Base-by-base conservation (phyloP, 2,797 vertebrate species). In the Myripristis jacobus region DNA sequence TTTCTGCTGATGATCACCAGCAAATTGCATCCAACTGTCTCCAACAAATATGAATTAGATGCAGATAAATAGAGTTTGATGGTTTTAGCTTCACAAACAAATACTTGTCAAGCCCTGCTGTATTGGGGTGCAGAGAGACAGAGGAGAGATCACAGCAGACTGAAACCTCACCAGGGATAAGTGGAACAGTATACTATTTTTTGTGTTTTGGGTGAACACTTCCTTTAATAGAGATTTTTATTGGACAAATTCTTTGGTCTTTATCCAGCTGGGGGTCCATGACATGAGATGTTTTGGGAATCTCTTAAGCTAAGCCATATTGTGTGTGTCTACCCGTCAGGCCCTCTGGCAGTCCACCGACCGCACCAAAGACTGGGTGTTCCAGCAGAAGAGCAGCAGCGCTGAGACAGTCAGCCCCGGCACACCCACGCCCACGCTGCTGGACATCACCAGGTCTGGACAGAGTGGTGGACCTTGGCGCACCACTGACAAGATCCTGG, bases 321-420 rank as follows among this genome's bases (percentile, higher is more conserved):
- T 80, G 5, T 76, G 57, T 9, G 46, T 41, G 3, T 79, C 15
- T 29, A 4, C 63, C 6, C 78, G 74, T 66, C 73, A 82, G 72
- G 55, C 62, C 0, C 22, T 2, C 13, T 63, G 69, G 78, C 73
- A 86, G 62, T 73, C 88, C 77, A 88, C 78, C 6, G 94, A 95
- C 47, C 92, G 92, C 80, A 96, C 95, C 71, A 94, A 93, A 82
- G 96, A 95, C 74, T 95, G 95, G 95, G 90, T 95, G 83, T 90
- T 95, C 65, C 94, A 95, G 79, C 96, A 97, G 84, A 95, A 96
- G 92, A 86, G 90, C 15, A 90, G 88, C 73, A 91, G 89, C 61
- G 59, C 53, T 0, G 85, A 87, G 53, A 73, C 82, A 1, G 89
- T 88, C 47, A 87, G 88, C 52, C 80, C 92, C 43, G 73, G 66